Conservation (phyloP, 2,797 vertebrate genomes). For the Syngnathus rostellatus region DNA sequence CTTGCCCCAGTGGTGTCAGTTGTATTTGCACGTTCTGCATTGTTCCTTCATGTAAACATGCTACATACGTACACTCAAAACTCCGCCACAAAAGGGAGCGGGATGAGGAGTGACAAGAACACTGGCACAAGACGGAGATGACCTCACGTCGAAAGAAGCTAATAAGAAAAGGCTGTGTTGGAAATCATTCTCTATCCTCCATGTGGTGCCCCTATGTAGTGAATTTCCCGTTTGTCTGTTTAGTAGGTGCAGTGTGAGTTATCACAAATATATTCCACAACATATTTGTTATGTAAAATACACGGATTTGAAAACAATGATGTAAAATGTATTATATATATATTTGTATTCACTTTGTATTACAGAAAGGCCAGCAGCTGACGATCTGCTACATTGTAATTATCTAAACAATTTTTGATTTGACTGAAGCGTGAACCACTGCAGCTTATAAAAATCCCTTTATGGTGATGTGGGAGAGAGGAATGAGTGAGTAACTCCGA, state of each 20-base stretch:
- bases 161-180: conserved; percentile 1
- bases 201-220: neutral
- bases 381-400: too few relatives aligned
- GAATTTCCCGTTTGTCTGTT: neutral
- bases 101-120: conserved; percentile 42
- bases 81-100: conserved; percentile 21
- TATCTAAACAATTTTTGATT: too few relatives aligned
- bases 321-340: neutral
- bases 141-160: conserved; percentile 11
- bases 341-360: neutral
- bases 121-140: conserved; percentile 29
- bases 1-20: conserved; percentile 10
- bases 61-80: conserved; percentile 44
- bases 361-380: too few relatives aligned
- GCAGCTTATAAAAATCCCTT: neutral
- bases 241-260: neutral
- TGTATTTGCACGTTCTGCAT: neutral
- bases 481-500: neutral
- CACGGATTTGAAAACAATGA: too few relatives aligned
- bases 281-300: neutral
- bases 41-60: conserved; percentile 61
- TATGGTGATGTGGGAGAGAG: too few relatives aligned
- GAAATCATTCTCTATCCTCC: neutral
- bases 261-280: neutral
- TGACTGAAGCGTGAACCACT: too few relatives aligned